These are phyloP conservation scores for Tenualosa ilisha DNA, from an alignment of 2,797 vertebrate genomes.

Conservation along the genomic window DNA sequence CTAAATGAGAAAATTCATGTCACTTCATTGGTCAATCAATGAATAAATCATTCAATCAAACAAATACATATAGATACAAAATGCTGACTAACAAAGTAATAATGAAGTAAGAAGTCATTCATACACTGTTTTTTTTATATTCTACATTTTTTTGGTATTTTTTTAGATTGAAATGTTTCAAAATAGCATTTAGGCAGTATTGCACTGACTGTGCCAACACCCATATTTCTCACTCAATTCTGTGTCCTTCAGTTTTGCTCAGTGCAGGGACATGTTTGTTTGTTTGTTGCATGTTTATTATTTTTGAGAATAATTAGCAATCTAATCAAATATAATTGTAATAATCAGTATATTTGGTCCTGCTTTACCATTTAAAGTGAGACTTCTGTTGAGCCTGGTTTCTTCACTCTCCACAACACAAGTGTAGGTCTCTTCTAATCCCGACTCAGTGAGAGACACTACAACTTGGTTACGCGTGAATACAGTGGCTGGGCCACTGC, in stretches of 20 bases:
- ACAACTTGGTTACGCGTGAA: constrained; percentile 13
- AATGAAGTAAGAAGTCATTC: background rate
- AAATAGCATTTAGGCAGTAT: too few species aligned
- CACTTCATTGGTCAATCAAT: background rate
- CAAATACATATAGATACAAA: too few species aligned
- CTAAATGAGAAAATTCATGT: background rate
- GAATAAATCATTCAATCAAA: background rate
- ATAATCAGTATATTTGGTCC: background rate
- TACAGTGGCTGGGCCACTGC: background rate
- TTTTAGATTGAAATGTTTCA: too few species aligned
- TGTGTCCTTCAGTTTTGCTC: background rate
- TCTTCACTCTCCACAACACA: constrained; percentile 29
- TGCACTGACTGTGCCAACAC: too few species aligned
- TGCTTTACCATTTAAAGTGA: constrained; percentile 26
- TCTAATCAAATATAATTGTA: background rate
- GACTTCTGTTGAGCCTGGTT: constrained; percentile 18
- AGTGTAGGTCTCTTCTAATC: background rate
- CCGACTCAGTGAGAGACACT: constrained; percentile 16
- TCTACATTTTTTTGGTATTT: too few species aligned
- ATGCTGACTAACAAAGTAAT: background rate
- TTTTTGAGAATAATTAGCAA: background rate
- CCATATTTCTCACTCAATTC: background rate
- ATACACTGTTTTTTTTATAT: background rate
- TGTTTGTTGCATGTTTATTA: background rate
- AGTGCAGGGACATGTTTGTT: too few species aligned